Evolutionary conservation across 2,113 vertebrate genomes (phyloP), one percentile per base, ranked within the genome.

Genomic region (Sterna hirundo): DNA sequence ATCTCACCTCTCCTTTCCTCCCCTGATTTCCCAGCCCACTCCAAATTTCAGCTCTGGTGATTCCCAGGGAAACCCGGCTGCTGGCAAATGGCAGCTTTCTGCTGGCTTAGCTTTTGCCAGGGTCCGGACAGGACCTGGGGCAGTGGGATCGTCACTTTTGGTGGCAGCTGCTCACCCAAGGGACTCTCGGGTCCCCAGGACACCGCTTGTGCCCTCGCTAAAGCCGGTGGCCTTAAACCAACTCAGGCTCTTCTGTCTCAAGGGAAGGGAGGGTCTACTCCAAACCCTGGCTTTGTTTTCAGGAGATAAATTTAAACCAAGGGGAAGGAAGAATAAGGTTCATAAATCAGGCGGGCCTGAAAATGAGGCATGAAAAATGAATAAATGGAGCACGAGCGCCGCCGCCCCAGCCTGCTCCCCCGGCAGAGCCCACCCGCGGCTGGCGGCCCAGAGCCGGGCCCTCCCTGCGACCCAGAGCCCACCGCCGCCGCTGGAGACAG

Each of bases 301-400:
- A 0, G 8, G 74, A 90, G 86, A 96, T 92, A 97, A 86, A 96
- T 96, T 90, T 94, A 95, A 96, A 93, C n/a, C 19, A n/a, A 94
- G 80, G 42, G 88, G 83, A 94, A 94, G 94, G 88, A 95, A 94
- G 93, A 94, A 88, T 58, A 69, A 91, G 80, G 49, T 83, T 80
- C 95, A 94, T 95, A 93, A 94, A 96, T 94, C 96, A 96, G 88
- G 49, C 88, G 70, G 55, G 71, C 27, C 76, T 93, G 95, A 95
- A 95, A 94, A 92, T 51, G 93, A 94, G 93, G 91, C 93, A 90
- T 93, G 88, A 92, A 96, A 92, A 96, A 94, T 83, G 91, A 94
- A 95, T 58, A 93, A 94, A 38, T 3, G 5, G 68, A 88, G 71
- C 0, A 3, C 1, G 27, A 83, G 75, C 0, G 0, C 88, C 2